Conservation (phyloP, 2,888 invertebrate species). For the Lottia scabra region DNA sequence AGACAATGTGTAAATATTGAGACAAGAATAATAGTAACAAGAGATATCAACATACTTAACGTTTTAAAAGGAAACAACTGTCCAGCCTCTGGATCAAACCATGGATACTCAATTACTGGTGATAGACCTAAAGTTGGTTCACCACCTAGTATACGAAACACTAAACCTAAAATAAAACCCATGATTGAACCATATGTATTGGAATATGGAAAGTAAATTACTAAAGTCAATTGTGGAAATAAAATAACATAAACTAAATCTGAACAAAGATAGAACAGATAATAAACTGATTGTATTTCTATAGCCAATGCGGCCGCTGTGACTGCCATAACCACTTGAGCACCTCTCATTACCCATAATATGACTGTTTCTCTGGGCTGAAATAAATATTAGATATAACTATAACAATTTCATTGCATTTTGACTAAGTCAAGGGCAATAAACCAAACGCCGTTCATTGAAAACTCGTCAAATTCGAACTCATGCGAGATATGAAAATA, state of each 20-base stretch:
- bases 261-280: constrained; percentile 97
- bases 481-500: no score
- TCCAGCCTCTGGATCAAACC: constrained; percentile 34
- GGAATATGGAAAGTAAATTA: constrained; percentile 93
- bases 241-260: constrained; percentile 98
- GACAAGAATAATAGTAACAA: constrained; percentile 45
- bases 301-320: constrained; percentile 92
- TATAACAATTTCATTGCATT: no score
- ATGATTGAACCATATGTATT: constrained; percentile 94
- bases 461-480: no score
- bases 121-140: constrained; percentile 44
- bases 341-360: constrained; percentile 83
- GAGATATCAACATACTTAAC: constrained; percentile 84
- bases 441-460: no score
- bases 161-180: constrained; percentile 53
- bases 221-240: constrained; percentile 97
- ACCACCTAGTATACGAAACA: constrained; percentile 44
- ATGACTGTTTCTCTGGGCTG: constrained; percentile 96
- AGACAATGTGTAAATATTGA: constrained; percentile 75
- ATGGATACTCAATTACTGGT: constrained; percentile 47
- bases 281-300: constrained; percentile 96
- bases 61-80: constrained; percentile 97
- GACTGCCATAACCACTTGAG: constrained; percentile 81
- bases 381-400: constrained; percentile 25
- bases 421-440: no score